Evolutionary conservation across 2,888 invertebrate genomes (phyloP), one percentile per base, ranked within the genome.

Genomic region (Synergus laeviventris): DNA sequence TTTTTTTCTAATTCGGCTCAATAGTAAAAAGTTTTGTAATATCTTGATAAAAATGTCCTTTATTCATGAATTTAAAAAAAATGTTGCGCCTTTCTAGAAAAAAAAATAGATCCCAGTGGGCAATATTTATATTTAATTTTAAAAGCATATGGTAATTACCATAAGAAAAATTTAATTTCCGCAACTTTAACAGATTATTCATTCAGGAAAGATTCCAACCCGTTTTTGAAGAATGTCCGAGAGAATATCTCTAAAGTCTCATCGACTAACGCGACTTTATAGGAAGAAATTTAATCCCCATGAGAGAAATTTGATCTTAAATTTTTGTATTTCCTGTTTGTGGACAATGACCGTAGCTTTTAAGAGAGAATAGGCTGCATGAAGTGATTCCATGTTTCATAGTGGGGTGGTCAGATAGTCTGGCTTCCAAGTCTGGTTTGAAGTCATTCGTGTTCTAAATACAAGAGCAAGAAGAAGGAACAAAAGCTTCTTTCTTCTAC

Each of bases 321-420:
- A 36, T 31, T 45, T 49, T 70, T 70, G 49, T 70, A 70, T 49
- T 54, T 70, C 70, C 49, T 70, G 49, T 70, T 70, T 70, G 49
- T 45, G 70, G 49, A 70, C 49, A 70, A 70, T 70, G 70, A 31
- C 49, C 49, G 16, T 49, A 49, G 70, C 49, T 70, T 70, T 70
- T 49, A n/a, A 24, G 31, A 49, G 70, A 31, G 59, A 59, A 59
- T 59, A 59, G 21, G 21, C 12, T 24, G 45, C 70, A 36, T 49
- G 70, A 70, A 70, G 70, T 70, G 49, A 70, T 70, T 70, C 70
- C 31, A 36, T 70, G 70, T 70, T 70, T 70, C 70, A 70, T 70
- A 70, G 70, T 70, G 70, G 70, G 70, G 70, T 70, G 49, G 70
- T 70, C 70, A 70, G 70, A 31, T 70, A 49, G 70, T 70, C 70